These are phyloP conservation scores for Epizoanthus illoricatus DNA, from an alignment of 92 coral and sea anemone genomes.

Conservation along the genomic window DNA sequence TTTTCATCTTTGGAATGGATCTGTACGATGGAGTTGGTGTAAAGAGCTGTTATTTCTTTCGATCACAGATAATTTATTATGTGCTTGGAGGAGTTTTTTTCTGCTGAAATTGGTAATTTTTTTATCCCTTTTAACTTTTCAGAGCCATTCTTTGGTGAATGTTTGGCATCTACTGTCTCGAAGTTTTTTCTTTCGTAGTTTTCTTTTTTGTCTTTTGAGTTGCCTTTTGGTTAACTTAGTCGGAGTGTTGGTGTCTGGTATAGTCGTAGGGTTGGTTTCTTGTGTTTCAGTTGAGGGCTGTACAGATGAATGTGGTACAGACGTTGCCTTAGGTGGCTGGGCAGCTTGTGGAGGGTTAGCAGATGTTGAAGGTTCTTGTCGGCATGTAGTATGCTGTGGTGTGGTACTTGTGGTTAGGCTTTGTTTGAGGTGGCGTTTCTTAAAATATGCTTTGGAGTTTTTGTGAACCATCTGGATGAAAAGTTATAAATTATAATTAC, in stretches of 20 bases:
- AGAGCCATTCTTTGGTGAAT: background rate
- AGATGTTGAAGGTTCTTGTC: no score
- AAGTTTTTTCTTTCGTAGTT: background rate
- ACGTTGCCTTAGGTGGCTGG: no score
- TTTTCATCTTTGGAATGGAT: no score
- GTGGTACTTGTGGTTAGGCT: background rate
- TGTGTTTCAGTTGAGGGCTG: no score
- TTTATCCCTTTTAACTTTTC: background rate
- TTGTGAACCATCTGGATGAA: background rate
- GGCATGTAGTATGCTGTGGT: no score
- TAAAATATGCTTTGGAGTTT: background rate
- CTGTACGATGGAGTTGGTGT: background rate
- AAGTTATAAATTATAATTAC: no score
- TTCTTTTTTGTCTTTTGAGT: background rate
- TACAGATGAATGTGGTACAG: no score
- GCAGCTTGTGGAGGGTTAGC: no score
- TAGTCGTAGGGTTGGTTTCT: no score
- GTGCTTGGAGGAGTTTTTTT: background rate
- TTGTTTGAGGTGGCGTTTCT: background rate
- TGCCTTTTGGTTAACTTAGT: background rate
- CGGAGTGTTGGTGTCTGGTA: no score
- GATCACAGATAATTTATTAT: background rate
- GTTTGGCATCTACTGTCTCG: background rate
- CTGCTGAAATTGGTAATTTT: background rate
- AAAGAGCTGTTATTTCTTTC: background rate